These are phyloP conservation scores for Capra hircus DNA, from an alignment of 2,113 vertebrate species.

Conservation along the genomic window DNA sequence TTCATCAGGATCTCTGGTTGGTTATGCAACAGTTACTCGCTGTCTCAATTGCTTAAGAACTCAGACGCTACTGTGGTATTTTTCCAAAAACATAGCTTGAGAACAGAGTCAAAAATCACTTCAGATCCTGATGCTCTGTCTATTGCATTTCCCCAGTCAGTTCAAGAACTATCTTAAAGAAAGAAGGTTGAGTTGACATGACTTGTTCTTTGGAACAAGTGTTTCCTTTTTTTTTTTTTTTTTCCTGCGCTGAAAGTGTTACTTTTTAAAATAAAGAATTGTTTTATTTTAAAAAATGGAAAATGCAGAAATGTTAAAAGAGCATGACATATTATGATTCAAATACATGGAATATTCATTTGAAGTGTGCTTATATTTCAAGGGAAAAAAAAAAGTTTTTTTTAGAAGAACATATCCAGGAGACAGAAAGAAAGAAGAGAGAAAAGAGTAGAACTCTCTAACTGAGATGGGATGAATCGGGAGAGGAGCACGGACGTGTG, in stretches of 20 bases:
- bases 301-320: neutral
- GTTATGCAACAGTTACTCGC: neutral
- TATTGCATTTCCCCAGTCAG: neutral
- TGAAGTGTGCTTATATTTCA: neutral
- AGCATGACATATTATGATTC: neutral
- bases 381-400: neutral
- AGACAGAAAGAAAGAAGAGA: neutral
- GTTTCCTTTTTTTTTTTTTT: neutral
- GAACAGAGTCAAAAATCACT: neutral
- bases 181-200: neutral
- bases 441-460: neutral
- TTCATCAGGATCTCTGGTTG: neutral
- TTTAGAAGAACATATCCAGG: neutral
- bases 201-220: slow-evolving; percentile 17
- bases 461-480: neutral
- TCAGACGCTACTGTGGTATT: neutral
- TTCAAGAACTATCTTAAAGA: neutral
- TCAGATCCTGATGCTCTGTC: neutral
- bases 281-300: neutral
- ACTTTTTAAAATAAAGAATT: neutral
- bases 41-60: neutral
- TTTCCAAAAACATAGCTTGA: neutral
- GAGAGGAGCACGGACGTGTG: neutral
- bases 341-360: neutral
- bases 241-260: neutral